Evolutionary conservation across 1,140 invertebrate species (phyloP).

Genomic region (Euglossa dilemma): DNA sequence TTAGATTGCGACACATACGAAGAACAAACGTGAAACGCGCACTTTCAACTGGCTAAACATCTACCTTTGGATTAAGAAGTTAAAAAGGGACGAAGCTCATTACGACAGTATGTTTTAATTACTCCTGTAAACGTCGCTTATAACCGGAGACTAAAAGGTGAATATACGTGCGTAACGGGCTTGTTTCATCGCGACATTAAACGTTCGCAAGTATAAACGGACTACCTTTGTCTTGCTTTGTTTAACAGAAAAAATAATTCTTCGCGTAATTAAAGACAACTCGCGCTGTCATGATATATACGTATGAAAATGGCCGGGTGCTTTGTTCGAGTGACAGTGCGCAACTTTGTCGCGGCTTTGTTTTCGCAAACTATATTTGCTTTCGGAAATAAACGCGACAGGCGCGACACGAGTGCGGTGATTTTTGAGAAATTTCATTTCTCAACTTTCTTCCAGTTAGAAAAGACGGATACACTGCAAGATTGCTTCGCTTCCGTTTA

Average conservation of each 20-base stretch:
- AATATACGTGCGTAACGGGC: neutral
- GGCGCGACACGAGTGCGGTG: neutral
- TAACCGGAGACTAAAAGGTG: conserved; percentile 21
- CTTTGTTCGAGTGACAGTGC: neutral
- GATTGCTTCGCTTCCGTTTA: no score
- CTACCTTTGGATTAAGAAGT: neutral
- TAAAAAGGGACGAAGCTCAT: conserved; percentile 6
- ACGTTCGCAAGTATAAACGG: conserved; percentile 40
- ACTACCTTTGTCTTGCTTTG: conserved; percentile 29
- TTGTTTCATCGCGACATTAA: conserved; percentile 25
- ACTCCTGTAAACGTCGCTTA: neutral
- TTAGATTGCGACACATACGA: neutral
- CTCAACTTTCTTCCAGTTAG: neutral
- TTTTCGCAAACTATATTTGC: neutral
- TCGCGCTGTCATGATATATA: neutral
- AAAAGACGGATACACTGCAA: no score
- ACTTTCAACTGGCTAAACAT: conserved; percentile 4
- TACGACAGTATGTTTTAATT: conserved; percentile 39
- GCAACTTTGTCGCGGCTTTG: neutral
- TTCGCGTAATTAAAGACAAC: conserved; percentile 6
- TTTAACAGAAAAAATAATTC: conserved; percentile 23
- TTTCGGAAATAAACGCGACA: neutral
- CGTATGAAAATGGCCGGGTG: neutral
- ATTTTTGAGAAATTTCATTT: neutral
- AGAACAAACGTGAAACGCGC: neutral